A percentile compares a stretch with the other conserved stretches of the same genome.
Conservation (phyloP, 2,797 vertebrate species). For the Lophotriccus pileatus region DNA sequence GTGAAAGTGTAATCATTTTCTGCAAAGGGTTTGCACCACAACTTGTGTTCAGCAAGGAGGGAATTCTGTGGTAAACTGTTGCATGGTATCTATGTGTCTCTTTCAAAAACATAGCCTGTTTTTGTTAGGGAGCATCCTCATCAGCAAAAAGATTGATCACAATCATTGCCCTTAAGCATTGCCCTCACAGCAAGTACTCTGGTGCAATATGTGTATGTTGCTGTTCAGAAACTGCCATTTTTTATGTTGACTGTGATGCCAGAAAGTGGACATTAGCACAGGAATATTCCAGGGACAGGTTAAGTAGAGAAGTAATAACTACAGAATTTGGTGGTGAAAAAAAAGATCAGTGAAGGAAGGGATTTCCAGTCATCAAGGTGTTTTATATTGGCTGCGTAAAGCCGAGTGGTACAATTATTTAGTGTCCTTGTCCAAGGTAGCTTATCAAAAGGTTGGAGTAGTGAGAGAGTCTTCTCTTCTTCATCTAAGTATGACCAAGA, state of each 20-base stretch:
- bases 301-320: background rate
- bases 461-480: background rate
- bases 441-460: background rate
- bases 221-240: background rate
- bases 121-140: background rate
- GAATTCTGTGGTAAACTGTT: background rate
- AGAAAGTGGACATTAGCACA: background rate
- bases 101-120: background rate
- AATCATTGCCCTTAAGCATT: background rate
- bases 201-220: background rate
- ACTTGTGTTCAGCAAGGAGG: rapidly evolving
- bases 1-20: background rate
- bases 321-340: background rate
- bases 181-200: background rate
- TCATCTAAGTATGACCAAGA: background rate
- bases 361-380: background rate
- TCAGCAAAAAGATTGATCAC: background rate
- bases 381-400: background rate
- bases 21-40: background rate
- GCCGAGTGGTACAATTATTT: background rate
- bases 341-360: background rate
- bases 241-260: background rate
- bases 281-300: background rate
- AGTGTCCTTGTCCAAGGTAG: background rate
- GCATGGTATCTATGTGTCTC: background rate